Evolutionary conservation across 2,888 invertebrate species (phyloP).

Genomic region (Stenoptilia bipunctidactyla): DNA sequence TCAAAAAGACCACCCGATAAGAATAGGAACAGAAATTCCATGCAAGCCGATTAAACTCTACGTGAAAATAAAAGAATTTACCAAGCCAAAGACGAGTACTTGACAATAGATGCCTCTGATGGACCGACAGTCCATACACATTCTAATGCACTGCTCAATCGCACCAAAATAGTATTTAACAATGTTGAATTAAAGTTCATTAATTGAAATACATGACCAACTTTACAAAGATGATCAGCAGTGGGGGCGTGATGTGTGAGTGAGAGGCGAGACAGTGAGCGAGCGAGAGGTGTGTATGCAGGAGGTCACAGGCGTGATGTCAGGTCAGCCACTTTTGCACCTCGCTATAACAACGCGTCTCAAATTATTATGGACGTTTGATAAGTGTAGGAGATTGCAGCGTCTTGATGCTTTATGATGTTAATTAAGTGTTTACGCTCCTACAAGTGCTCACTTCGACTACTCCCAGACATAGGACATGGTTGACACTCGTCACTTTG

Average conservation of each 20-base stretch:
- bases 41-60: slow-evolving; percentile 63
- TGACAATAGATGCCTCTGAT: slow-evolving; percentile 66
- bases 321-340: slow-evolving; percentile 73
- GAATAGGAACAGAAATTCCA: slow-evolving; percentile 60
- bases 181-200: slow-evolving; percentile 58
- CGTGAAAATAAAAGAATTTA: slow-evolving; percentile 69
- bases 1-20: slow-evolving; percentile 62
- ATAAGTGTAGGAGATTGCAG: slow-evolving; percentile 67
- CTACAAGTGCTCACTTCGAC: slow-evolving; percentile 14
- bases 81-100: slow-evolving; percentile 65
- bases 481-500: slow-evolving; percentile 33
- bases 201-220: slow-evolving; percentile 53
- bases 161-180: slow-evolving; percentile 58
- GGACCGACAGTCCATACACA: slow-evolving; percentile 31
- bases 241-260: slow-evolving; percentile 67
- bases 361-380: slow-evolving; percentile 72
- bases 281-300: slow-evolving; percentile 37
- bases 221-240: slow-evolving; percentile 63
- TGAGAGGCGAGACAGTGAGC: slow-evolving; percentile 33
- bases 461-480: slow-evolving; percentile 6
- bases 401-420: slow-evolving; percentile 64
- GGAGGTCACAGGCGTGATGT: slow-evolving; percentile 72
- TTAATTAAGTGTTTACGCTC: slow-evolving; percentile 64
- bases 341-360: slow-evolving; percentile 72
- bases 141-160: slow-evolving; percentile 1